Base-by-base conservation (phyloP, 1,140 invertebrate genomes). In the Liolophura sinensis region DNA sequence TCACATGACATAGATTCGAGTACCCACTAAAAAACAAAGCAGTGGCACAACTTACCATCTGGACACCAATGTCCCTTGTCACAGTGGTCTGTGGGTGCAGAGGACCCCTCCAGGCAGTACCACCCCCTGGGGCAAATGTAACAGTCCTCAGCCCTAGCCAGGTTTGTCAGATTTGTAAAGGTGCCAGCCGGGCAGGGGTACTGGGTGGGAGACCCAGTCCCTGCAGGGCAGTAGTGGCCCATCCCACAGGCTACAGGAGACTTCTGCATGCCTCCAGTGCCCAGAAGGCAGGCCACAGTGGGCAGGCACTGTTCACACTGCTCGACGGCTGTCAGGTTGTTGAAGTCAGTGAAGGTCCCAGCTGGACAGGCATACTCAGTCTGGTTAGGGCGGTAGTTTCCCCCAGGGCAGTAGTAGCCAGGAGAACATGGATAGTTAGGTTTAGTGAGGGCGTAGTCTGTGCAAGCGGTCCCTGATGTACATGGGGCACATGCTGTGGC, bases 321-420 rank as follows among this genome's bases (percentile, higher is more conserved):
- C n/a, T 73, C 73, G 5, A 71, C 60, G 20, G 70, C 69, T 0
- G 81, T 82, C 20, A 80, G 71, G 62, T 82, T 83, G 66, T 73
- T 74, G 60, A 71, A 76, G 66, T 83, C 73, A 1, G 77, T 83
- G 60, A 65, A 82, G 5, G 71, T 79, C 15, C 81, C 81, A 14
- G 80, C 73, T n/a, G 81, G 81, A 51, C 81, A 83, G 11, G 78
- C 74, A 71, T 78, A 73, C 54, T 75, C 77, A 31, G 68, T 69
- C 57, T 80, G 73, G 46, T 76, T 78, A 18, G 75, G 72, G 7
- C 71, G 69, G 52, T 72, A 62, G 54, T 79, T 82, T n/a, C 74
- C 77, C 15, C 71, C 75, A 0, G 77, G 77, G 52, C 81, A 83
- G 67, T 81, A 83, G 66, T 82, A 79, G 1, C 81, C 81, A 18